Percentiles rank a stretch among this genome's conserved stretches.
Conservation (phyloP, 1,140 invertebrate genomes). For the Portunus trituberculatus region DNA sequence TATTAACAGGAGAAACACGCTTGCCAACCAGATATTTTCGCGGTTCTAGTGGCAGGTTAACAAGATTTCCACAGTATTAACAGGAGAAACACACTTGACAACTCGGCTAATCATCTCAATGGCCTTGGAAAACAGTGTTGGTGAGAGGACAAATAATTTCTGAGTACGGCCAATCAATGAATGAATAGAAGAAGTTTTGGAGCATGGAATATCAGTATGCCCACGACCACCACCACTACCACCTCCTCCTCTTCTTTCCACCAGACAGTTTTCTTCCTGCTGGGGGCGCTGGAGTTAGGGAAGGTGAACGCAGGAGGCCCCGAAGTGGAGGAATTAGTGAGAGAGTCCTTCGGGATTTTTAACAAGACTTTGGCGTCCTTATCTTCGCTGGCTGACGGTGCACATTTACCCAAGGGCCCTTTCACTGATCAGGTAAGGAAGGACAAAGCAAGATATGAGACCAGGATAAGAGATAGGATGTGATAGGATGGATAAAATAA, state of each 20-base stretch:
- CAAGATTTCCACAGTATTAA: too few species aligned
- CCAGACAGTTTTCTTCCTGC: conserved; percentile 44
- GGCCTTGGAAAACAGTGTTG: too few species aligned
- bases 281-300: conserved; percentile 8
- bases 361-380: conserved; percentile 49
- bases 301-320: background rate
- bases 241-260: background rate
- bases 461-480: background rate
- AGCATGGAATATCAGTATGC: background rate
- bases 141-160: too few species aligned
- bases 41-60: too few species aligned
- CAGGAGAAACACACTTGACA: too few species aligned
- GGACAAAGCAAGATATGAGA: background rate
- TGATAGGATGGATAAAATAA: too few species aligned
- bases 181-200: too few species aligned
- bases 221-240: background rate
- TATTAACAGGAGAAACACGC: too few species aligned
- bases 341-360: conserved; percentile 60
- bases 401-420: background rate
- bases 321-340: conserved; percentile 14
- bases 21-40: too few species aligned
- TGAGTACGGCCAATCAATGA: too few species aligned
- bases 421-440: background rate
- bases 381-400: conserved; percentile 25
- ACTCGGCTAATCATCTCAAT: too few species aligned